Conservation (phyloP, 2,113 vertebrate species). For the Rissa tridactyla region DNA sequence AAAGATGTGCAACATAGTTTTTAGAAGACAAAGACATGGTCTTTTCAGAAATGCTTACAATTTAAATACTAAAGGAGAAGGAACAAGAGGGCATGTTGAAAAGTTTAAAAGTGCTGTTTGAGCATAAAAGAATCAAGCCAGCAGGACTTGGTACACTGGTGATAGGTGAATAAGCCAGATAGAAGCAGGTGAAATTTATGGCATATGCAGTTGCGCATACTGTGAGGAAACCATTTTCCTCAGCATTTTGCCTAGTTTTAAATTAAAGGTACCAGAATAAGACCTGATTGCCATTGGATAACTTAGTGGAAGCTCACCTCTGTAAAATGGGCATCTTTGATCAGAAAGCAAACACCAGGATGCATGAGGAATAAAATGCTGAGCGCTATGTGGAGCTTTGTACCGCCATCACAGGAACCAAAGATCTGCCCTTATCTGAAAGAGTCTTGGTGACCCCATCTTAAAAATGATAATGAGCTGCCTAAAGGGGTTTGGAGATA, state of each 20-base stretch:
- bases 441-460: background rate
- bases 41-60: background rate
- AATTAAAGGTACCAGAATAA: background rate
- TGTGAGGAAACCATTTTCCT: background rate
- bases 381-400: background rate
- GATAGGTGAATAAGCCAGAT: background rate
- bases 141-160: background rate
- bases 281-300: background rate
- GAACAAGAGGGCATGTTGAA: background rate
- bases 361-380: background rate
- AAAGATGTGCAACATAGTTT: background rate
- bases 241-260: background rate
- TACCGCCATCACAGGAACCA: background rate
- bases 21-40: background rate
- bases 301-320: background rate
- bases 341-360: background rate
- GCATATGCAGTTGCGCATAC: background rate
- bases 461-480: background rate
- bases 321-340: background rate
- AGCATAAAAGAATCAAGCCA: background rate
- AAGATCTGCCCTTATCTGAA: background rate
- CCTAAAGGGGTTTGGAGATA: constrained; percentile 1
- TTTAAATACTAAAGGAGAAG: background rate
- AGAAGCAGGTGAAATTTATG: background rate
- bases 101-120: background rate